Evolutionary conservation across 1,140 invertebrate species (phyloP), one percentile per base, ranked within the genome.

Genomic region (Amyelois transitella): DNA sequence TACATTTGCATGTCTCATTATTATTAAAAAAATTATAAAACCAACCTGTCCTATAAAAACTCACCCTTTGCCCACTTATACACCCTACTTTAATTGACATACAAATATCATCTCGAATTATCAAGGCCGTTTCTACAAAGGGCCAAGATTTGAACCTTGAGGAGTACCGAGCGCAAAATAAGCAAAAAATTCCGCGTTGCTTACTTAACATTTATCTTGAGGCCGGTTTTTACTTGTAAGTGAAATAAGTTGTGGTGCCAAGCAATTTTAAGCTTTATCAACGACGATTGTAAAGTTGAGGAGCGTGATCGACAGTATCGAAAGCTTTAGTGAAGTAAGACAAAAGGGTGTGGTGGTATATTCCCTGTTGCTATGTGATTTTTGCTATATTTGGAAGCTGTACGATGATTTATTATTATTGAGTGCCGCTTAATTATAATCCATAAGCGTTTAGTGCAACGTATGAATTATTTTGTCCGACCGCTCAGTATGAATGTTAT

Each of bases 141-240:
- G 47, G 22, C 24, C 24, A 52, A 38, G 62, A 50, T 22, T 57
- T 58, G 57, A 53, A 51, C 63, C 66, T 66, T 70, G 65, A 52
- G 59, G 62, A 57, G 67, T 66, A 61, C 64, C 51, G 38, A 47
- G 44, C 51, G 55, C 69, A 68, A 75, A 73, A 75, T 62, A 60
- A 66, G 67, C 61, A 53, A 71, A 69, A 69, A 69, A 64, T 2
- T 38, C 55, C 66, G 51, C 73, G 63, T 68, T 60, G 69, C 64
- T 56, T 65, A 67, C 68, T 76, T 76, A 73, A 73, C 73, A 76
- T 73, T 73, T 76, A 73, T 76, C 66, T 66, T 54, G 50, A 57
- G 62, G 63, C 73, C 73, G 71, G 73, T 76, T 76, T 76, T 73
- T 66, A 64, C 64, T 57, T 60, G 62, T 58, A 69, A 71, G 64